phyloP scores from a whole-genome alignment of 2,888 invertebrate species.

The Xanthostigma xanthostigma region DNA sequence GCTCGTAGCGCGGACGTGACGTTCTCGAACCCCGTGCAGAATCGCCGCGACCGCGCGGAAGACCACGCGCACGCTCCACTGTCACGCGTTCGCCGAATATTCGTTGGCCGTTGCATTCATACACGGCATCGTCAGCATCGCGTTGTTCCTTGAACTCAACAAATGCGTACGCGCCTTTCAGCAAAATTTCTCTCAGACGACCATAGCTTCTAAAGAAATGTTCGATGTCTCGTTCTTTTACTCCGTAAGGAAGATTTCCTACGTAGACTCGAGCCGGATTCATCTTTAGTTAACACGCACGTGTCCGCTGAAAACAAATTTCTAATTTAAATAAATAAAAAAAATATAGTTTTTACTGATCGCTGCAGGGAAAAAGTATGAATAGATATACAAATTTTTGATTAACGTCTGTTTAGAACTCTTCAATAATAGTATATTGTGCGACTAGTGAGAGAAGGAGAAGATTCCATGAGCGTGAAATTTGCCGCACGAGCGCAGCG shows the following conservation, averaged over 20 bases:
- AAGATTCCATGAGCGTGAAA: too few relatives aligned
- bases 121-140: slow-evolving; percentile 98
- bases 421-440: too few relatives aligned
- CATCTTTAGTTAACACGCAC: slow-evolving; percentile 27
- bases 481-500: too few relatives aligned
- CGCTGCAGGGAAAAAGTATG: too few relatives aligned
- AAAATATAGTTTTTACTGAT: too few relatives aligned
- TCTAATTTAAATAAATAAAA: too few relatives aligned
- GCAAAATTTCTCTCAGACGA: slow-evolving; percentile 56
- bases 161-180: slow-evolving; percentile 76
- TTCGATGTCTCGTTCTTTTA: slow-evolving; percentile 64
- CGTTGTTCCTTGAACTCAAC: slow-evolving; percentile 95
- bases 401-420: too few relatives aligned
- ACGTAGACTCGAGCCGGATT: slow-evolving; percentile 62
- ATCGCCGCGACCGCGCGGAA: slow-evolving; percentile 43
- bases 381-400: too few relatives aligned
- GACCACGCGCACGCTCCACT: slow-evolving; percentile 55
- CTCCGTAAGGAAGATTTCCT: slow-evolving; percentile 60
- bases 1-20: too few relatives aligned
- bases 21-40: too few relatives aligned
- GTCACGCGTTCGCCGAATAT: slow-evolving; percentile 78
- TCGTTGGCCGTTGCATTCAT: slow-evolving; percentile 96
- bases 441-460: too few relatives aligned
- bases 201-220: slow-evolving; percentile 71
- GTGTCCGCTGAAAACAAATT: not conserved